Percentiles rank a stretch among this genome's conserved stretches.
Conservation (phyloP, 2,888 invertebrate genomes). For the Capitulum mitella region DNA sequence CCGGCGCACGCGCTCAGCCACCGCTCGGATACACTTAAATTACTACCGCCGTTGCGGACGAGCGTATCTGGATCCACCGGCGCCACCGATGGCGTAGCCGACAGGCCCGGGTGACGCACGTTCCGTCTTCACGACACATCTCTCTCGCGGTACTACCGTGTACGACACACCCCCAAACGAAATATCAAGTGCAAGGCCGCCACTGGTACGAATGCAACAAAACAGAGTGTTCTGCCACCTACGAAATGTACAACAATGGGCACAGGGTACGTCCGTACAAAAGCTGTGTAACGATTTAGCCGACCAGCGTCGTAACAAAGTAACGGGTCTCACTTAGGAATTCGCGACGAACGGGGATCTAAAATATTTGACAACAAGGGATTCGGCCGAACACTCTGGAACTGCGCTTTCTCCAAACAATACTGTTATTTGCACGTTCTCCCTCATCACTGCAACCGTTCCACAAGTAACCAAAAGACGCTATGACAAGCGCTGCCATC, state of each 20-base stretch:
- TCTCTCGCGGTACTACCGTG: too few relatives aligned
- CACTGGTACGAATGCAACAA: background rate
- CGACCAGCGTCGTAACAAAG: background rate
- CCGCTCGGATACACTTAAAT: background rate
- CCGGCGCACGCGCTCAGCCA: background rate
- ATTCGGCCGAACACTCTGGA: background rate
- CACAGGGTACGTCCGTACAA: background rate
- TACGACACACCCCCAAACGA: background rate
- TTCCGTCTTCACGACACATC: too few relatives aligned
- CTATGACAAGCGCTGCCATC: background rate
- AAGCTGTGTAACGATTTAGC: background rate
- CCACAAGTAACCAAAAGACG: background rate
- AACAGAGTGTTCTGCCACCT: background rate
- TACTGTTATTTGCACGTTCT: constrained; percentile 13
- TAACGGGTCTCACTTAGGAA: background rate
- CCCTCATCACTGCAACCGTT: background rate
- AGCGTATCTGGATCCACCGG: too few relatives aligned
- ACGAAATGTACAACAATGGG: background rate
- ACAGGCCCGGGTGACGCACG: too few relatives aligned
- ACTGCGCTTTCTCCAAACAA: background rate
- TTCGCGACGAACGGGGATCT: background rate
- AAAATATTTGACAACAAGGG: constrained; percentile 6
- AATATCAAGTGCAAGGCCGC: background rate
- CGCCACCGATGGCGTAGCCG: too few relatives aligned
- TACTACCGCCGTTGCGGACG: too few relatives aligned